Base-by-base conservation (phyloP, 2,113 vertebrate species). In the Cepphus grylle region DNA sequence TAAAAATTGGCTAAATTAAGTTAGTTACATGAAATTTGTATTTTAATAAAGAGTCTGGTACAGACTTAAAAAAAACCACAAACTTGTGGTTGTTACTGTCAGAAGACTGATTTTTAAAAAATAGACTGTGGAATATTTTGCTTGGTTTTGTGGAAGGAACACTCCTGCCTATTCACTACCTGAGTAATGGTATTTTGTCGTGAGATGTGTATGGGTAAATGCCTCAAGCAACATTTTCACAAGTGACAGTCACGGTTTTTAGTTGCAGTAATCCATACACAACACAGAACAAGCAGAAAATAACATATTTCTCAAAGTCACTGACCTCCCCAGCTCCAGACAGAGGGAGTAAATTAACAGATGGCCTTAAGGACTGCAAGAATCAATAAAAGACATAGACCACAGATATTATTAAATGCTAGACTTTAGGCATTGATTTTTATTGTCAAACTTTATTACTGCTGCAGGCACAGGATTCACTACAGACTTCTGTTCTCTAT, bases 361-460 rank as follows among this genome's bases (percentile, higher is more conserved):
- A 56, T 69, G 40, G 66, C 66, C 36, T 69, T 61, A 80, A 72
- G 74, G n/a, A 77, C 43, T 38, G 15, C 20, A 73, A 42, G 32
- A 67, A 94, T 83, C 96, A 49, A 94, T 81, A 82, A 69, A 69
- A 86, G 58, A 63, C 65, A 82, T 65, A 81, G 90, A 66, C 42
- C 50, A 45, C 2, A 0, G 65, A 84, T 25, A 66, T 32, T 55
- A 86, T 77, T 86, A 92, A 94, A 76, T 88, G 67, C 55, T 77
- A 53, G 7, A 55, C 55, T 83, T 90, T 18, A 23, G 42, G n/a
- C 63, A 92, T 67, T 86, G 92, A 93, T 86, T 95, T 88, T 94
- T 67, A 67, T 71, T 88, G 90, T 65, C 62, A 86, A 93, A 55
- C 71, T 80, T 6, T 38, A 86, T 66, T 82, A 77, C 21, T 83